phyloP scores from a whole-genome alignment of 2,797 vertebrate genomes.

The Coranthus polyacanthus region DNA sequence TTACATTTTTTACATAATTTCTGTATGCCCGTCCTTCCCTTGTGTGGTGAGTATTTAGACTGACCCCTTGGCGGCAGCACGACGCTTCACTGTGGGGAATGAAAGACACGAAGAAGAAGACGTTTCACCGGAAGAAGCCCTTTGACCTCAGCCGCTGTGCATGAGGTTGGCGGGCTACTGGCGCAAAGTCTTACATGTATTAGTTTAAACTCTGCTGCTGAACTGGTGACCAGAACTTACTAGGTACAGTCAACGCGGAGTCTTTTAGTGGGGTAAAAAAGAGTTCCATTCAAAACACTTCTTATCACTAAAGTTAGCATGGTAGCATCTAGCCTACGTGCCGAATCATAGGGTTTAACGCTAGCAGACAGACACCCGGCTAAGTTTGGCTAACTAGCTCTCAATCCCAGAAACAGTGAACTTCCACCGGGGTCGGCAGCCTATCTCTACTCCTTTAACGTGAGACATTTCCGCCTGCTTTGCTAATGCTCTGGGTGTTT shows the following conservation, averaged over 20 bases:
- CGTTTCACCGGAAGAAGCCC: slow-evolving; percentile 54
- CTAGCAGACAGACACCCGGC: slow-evolving; percentile 37
- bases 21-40: not conserved
- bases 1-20: no score
- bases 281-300: slow-evolving; percentile 9
- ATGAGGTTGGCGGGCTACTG: slow-evolving; percentile 82
- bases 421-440: not conserved
- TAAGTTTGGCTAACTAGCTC: slow-evolving; percentile 5
- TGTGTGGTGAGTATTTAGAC: not conserved
- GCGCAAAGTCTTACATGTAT: slow-evolving; percentile 9
- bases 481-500: not conserved
- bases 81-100: accelerated
- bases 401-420: not conserved
- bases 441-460: no score
- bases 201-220: slow-evolving; percentile 28
- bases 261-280: slow-evolving; percentile 51
- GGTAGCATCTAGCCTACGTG: slow-evolving; percentile 49
- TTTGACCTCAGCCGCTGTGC: slow-evolving; percentile 40
- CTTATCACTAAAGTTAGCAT: slow-evolving; percentile 14
- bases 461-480: accelerated
- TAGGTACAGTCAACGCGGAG: not conserved
- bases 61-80: slow-evolving; percentile 55
- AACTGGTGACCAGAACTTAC: not conserved
- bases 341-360: not conserved
- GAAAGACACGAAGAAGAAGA: slow-evolving; percentile 56